Percentiles rank a stretch among this genome's conserved stretches.
These are phyloP conservation scores for Iphiclides podalirius DNA, from an alignment of 2,888 invertebrate genomes.

Conservation along the genomic window DNA sequence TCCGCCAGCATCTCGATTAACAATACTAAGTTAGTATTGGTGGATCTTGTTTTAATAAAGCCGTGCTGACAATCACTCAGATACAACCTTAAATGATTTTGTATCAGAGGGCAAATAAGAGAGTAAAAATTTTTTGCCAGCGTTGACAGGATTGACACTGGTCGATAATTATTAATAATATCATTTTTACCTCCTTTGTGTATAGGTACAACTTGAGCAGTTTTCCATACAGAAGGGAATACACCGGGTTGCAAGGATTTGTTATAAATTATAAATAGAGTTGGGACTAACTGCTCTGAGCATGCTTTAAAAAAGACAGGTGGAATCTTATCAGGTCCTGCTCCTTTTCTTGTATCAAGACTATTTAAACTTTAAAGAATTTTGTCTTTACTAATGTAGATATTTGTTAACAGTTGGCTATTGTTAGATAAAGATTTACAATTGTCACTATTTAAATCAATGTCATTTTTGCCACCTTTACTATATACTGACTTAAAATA, in stretches of 20 bases:
- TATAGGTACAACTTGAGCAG: constrained; percentile 11
- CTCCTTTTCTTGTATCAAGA: background rate
- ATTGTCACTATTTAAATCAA: no score
- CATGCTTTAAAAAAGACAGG: background rate
- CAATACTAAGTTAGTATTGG: background rate
- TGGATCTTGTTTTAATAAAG: constrained; percentile 8
- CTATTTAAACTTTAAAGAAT: no score
- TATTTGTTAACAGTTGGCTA: no score
- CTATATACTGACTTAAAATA: no score
- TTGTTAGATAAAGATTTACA: no score
- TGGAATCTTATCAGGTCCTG: no score
- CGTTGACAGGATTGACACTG: constrained; percentile 13
- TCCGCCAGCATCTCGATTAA: background rate
- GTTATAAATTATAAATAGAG: constrained; percentile 2
- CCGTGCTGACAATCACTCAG: constrained; percentile 7
- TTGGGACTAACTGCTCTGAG: background rate
- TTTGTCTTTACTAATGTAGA: no score
- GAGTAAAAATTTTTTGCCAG: constrained; percentile 15
- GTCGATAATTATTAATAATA: constrained; percentile 12
- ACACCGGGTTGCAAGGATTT: constrained; percentile 9
- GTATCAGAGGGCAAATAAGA: constrained; percentile 5
- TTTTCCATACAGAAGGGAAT: constrained; percentile 19
- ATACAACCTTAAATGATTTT: constrained; percentile 14
- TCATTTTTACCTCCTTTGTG: constrained; percentile 12
- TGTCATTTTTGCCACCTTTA: no score